These are phyloP conservation scores for Habroteleia sp. DNA, from an alignment of 2,888 invertebrate species.

Conservation along the genomic window DNA sequence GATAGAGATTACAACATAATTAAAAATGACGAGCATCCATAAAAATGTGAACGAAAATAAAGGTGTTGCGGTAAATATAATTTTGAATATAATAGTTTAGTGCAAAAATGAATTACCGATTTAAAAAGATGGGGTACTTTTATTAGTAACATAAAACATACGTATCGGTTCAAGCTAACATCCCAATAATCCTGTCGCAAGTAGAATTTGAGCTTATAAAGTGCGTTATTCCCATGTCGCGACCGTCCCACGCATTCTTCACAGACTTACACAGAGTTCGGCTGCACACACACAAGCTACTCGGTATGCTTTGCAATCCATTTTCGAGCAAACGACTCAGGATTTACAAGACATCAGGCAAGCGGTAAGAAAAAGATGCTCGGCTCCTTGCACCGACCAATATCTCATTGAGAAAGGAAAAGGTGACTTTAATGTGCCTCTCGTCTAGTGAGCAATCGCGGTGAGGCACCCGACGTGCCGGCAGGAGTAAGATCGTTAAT, in stretches of 20 bases:
- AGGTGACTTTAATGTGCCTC: constrained; percentile 80
- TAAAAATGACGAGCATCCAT: too few relatives aligned
- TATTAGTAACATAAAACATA: constrained; percentile 18
- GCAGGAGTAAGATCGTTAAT: constrained; percentile 80
- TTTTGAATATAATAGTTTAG: too few relatives aligned
- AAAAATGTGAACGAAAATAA: too few relatives aligned
- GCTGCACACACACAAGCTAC: constrained; percentile 31
- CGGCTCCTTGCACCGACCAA: constrained; percentile 73
- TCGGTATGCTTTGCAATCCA: constrained; percentile 59
- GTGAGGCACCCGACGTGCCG: constrained; percentile 76
- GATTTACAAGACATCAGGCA: constrained; percentile 65
- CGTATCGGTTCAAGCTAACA: constrained; percentile 4
- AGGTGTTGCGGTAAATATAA: too few relatives aligned
- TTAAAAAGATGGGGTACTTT: too few relatives aligned
- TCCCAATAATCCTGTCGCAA: constrained; percentile 40
- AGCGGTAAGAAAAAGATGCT: constrained; percentile 67
- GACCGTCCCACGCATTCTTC: constrained; percentile 62
- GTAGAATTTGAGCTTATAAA: constrained; percentile 57
- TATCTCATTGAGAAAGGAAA: constrained; percentile 80
- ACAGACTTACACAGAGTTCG: constrained; percentile 9
- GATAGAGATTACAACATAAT: too few relatives aligned
- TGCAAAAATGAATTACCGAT: too few relatives aligned
- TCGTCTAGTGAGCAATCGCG: constrained; percentile 77
- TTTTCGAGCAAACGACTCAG: constrained; percentile 64
- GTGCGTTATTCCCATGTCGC: constrained; percentile 64